Percentiles rank a stretch among this genome's conserved stretches.
phyloP scores from a whole-genome alignment of 2,797 vertebrate genomes.

The Lagorchestes hirsutus region DNA sequence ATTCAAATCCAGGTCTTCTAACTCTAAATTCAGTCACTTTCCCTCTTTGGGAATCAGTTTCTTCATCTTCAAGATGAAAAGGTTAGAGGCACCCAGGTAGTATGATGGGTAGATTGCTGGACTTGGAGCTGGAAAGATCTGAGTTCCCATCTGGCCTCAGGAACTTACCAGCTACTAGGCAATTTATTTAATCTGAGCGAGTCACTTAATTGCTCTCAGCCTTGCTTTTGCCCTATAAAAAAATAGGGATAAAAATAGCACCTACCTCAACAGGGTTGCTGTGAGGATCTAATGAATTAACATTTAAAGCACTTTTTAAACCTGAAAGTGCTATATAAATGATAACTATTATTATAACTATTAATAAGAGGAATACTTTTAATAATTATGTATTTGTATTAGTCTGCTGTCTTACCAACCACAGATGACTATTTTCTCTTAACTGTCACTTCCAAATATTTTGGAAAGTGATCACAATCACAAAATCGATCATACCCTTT shows the following conservation, averaged over 20 bases:
- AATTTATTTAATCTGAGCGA: neutral
- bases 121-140: neutral
- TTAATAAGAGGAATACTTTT: neutral
- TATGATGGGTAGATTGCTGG: neutral
- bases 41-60: neutral
- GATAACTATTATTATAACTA: neutral
- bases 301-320: neutral
- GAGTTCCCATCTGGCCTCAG: neutral
- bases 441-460: neutral
- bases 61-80: neutral
- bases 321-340: neutral
- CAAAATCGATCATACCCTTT: neutral
- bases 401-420: neutral
- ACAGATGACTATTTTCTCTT: neutral
- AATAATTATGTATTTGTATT: neutral
- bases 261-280: neutral
- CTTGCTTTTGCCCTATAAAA: neutral
- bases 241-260: neutral
- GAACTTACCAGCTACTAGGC: neutral
- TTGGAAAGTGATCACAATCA: neutral
- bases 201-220: neutral
- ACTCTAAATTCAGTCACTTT: neutral
- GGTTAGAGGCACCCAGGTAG: neutral
- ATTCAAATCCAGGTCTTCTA: neutral
- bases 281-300: neutral